These are phyloP conservation scores for Limenitis camilla DNA, from an alignment of 2,888 invertebrate genomes.

Conservation along the genomic window DNA sequence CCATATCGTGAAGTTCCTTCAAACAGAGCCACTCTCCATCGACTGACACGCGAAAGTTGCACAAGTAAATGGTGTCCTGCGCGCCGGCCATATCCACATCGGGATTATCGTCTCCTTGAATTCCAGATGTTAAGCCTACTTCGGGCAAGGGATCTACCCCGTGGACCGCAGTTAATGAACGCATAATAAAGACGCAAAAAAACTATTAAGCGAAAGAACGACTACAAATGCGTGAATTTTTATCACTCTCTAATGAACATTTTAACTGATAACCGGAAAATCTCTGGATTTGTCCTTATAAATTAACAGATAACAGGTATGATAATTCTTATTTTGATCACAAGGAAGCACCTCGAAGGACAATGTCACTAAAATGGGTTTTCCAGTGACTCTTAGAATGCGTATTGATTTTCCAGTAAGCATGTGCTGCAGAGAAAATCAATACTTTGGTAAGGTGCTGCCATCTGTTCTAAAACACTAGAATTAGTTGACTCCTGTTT, in stretches of 20 bases:
- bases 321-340: conserved; percentile 24
- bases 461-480: conserved; percentile 42
- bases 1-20: conserved; percentile 94
- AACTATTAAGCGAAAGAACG: conserved; percentile 63
- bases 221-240: conserved; percentile 50
- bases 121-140: conserved; percentile 50
- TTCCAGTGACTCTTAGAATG: conserved; percentile 42
- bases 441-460: conserved; percentile 49
- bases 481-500: not conserved
- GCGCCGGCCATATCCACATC: conserved; percentile 86
- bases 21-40: conserved; percentile 98
- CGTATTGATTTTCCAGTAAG: conserved; percentile 60
- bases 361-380: conserved; percentile 43
- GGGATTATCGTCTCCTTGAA: conserved; percentile 49
- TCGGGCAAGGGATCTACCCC: conserved; percentile 67
- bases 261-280: conserved; percentile 36
- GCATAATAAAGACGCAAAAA: conserved; percentile 70
- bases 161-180: conserved; percentile 61
- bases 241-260: conserved; percentile 50
- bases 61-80: conserved; percentile 96
- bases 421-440: conserved; percentile 46
- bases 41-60: conserved; percentile 97
- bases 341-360: conserved; percentile 31
- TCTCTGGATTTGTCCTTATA: conserved; percentile 22
- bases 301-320: conserved; percentile 5